Evolutionary conservation across 2,113 vertebrate genomes (phyloP).

Genomic region (Meriones unguiculatus): DNA sequence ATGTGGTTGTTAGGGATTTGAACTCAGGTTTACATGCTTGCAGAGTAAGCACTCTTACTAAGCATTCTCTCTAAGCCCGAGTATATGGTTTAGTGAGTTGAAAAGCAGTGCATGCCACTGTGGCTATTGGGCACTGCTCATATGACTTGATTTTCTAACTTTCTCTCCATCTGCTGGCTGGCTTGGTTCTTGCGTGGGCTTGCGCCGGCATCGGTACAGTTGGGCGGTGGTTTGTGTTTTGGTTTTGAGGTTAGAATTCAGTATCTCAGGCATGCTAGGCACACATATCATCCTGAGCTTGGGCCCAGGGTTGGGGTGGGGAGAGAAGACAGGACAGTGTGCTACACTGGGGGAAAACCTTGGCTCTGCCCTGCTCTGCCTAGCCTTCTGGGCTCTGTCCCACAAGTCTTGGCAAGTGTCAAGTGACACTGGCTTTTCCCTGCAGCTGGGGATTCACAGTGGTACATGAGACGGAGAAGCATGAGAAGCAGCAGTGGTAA

Average conservation of each 20-base stretch:
- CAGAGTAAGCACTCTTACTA: neutral
- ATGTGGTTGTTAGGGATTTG: neutral
- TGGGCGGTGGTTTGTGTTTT: neutral
- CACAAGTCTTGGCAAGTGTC: neutral
- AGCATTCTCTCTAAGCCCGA: neutral
- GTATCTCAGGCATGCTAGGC: neutral
- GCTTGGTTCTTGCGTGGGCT: neutral
- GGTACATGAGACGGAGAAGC: slow-evolving; percentile 92
- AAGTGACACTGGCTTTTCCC: neutral
- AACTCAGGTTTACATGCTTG: neutral
- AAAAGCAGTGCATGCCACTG: neutral
- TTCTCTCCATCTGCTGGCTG: neutral
- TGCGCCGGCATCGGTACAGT: neutral
- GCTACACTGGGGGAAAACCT: neutral
- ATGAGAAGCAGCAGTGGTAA: slow-evolving; percentile 97
- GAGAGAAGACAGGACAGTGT: neutral
- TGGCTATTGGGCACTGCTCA: neutral
- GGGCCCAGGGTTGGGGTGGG: neutral
- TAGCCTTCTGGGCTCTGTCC: neutral
- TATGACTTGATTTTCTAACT: neutral
- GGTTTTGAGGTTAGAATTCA: neutral
- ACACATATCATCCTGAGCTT: neutral
- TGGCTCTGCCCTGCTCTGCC: neutral
- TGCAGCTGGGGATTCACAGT: slow-evolving; percentile 95
- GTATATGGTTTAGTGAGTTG: neutral